A percentile compares a stretch with the other conserved stretches of the same genome.
Conservation (phyloP, 2,113 vertebrate species). For the Eubucco bourcierii region DNA sequence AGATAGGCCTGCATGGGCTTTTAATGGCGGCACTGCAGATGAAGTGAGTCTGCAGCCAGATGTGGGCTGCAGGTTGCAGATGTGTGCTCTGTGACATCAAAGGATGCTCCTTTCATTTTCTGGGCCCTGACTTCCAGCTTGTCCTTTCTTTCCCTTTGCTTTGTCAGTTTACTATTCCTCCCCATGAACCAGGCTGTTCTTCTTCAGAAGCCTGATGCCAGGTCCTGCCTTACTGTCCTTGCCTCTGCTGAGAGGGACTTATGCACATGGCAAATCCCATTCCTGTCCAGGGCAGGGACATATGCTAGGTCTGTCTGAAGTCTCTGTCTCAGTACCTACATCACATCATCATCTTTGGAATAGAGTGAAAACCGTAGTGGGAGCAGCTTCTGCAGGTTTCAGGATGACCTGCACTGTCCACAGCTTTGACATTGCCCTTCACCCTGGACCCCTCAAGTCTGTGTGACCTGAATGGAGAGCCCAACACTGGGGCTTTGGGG, state of each 20-base stretch:
- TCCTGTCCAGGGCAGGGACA: neutral
- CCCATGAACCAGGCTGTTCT: accelerated
- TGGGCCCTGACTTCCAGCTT: neutral
- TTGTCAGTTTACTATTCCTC: neutral
- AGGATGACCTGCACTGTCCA: neutral
- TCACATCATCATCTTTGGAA: neutral
- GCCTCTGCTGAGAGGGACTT: neutral
- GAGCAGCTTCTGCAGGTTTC: neutral
- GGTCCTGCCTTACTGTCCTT: neutral
- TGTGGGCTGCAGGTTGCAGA: neutral
- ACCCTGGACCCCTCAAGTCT: neutral
- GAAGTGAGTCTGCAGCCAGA: neutral
- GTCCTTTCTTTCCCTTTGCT: neutral
- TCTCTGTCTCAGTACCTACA: neutral
- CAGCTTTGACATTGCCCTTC: neutral
- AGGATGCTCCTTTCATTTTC: neutral
- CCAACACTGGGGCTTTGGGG: neutral
- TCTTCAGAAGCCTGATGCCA: neutral
- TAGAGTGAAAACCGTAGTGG: neutral
- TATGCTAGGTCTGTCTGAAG: neutral
- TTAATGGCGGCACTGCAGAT: neutral
- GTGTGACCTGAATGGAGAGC: neutral
- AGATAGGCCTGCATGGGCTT: accelerated
- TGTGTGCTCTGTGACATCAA: accelerated
- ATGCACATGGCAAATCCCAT: neutral